These are phyloP conservation scores for Acrossocheilus wenchowensis DNA, from an alignment of 2,797 vertebrate genomes.

Conservation along the genomic window DNA sequence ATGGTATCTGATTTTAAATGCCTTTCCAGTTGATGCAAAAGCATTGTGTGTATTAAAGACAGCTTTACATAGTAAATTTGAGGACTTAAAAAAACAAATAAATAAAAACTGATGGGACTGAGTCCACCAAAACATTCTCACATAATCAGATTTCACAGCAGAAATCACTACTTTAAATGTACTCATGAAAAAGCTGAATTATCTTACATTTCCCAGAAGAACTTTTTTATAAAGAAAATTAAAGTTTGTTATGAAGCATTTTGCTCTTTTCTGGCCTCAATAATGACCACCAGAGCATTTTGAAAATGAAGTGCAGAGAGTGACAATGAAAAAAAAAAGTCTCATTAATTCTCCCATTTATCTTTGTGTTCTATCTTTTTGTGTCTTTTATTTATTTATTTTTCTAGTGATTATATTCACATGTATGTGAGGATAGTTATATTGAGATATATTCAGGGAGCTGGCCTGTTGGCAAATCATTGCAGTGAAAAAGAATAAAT, in stretches of 20 bases:
- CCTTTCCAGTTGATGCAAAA: not conserved
- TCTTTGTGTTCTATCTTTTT: not conserved
- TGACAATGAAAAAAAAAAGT: not conserved
- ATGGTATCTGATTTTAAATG: not conserved
- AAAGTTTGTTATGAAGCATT: not conserved
- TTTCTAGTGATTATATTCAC: not conserved
- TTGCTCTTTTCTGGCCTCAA: not conserved
- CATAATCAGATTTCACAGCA: slow-evolving; percentile 10
- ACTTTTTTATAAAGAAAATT: slow-evolving; percentile 6
- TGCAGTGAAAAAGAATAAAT: slow-evolving; percentile 12
- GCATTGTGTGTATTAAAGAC: not conserved
- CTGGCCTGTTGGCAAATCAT: slow-evolving; percentile 20
- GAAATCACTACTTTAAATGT: slow-evolving; percentile 22
- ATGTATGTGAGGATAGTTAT: not conserved
- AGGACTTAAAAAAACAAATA: not conserved
- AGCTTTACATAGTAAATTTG: not conserved
- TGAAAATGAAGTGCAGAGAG: not conserved
- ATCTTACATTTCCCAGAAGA: slow-evolving; percentile 12
- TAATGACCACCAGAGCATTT: not conserved
- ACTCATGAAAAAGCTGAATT: slow-evolving; percentile 1
- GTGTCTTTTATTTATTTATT: slow-evolving; percentile 6
- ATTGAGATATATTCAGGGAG: not conserved
- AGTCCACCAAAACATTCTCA: not conserved
- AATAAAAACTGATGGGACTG: not conserved
- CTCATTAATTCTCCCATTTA: slow-evolving; percentile 17